These are phyloP conservation scores for Bombus turneri DNA, from an alignment of 1,140 invertebrate genomes.

Conservation along the genomic window DNA sequence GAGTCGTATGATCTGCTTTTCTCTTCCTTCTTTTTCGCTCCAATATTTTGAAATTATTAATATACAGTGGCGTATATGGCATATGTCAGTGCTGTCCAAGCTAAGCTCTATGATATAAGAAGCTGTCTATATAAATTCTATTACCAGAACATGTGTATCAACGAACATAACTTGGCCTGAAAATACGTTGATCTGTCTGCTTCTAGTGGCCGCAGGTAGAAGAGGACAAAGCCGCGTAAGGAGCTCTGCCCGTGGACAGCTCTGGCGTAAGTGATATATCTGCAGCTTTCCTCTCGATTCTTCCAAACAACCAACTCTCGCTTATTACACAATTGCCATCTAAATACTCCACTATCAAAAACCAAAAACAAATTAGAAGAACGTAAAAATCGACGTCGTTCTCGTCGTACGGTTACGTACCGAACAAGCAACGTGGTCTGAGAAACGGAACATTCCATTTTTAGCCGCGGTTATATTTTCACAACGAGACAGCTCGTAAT, in stretches of 20 bases:
- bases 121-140: neutral
- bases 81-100: neutral
- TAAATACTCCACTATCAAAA: neutral
- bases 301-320: neutral
- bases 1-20: no score
- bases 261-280: constrained; percentile 22
- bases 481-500: constrained; percentile 44
- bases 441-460: neutral
- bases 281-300: neutral
- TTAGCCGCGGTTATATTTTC: constrained; percentile 18
- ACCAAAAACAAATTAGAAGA: neutral
- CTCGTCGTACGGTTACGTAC: neutral
- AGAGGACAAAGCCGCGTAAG: constrained; percentile 29
- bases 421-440: neutral
- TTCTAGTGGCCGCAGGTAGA: constrained; percentile 29
- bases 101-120: neutral
- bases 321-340: neutral
- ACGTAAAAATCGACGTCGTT: neutral
- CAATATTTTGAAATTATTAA: no score
- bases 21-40: no score
- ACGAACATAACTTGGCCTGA: neutral
- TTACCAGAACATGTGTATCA: neutral
- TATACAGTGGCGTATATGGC: no score
- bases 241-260: constrained; percentile 16
- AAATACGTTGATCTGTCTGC: constrained; percentile 14